phyloP scores from a whole-genome alignment of 2,888 invertebrate genomes.

The Drosophila meridiana region DNA sequence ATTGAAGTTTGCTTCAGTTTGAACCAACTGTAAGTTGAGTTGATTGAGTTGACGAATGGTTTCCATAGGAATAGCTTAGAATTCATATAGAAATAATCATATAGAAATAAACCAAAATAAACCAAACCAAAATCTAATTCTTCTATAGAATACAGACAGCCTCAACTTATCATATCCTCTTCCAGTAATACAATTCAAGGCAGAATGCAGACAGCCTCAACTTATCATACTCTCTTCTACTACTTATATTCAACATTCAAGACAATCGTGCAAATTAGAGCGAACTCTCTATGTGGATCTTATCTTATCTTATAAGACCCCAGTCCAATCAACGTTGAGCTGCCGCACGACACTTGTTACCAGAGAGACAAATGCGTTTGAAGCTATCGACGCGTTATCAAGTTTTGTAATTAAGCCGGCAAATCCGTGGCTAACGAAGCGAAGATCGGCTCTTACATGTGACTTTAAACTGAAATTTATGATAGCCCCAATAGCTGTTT shows the following conservation, averaged over 20 bases:
- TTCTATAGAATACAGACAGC: no score
- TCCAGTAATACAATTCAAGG: neutral
- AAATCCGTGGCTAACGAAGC: constrained; percentile 48
- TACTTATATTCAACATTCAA: neutral
- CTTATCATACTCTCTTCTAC: neutral
- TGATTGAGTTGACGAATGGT: no score
- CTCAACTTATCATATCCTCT: no score
- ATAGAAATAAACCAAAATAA: no score
- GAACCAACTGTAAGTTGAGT: no score
- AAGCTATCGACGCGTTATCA: constrained; percentile 66
- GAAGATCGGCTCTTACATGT: constrained; percentile 53
- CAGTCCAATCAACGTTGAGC: constrained; percentile 45
- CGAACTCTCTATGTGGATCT: constrained; percentile 36
- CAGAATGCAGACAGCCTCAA: no score
- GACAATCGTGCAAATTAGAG: constrained; percentile 64
- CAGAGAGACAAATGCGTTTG: constrained; percentile 47
- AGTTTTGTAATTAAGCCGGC: constrained; percentile 68
- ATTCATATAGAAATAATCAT: no score
- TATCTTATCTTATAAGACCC: constrained; percentile 36
- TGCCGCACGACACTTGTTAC: constrained; percentile 64
- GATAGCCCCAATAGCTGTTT: constrained; percentile 49
- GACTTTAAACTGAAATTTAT: constrained; percentile 78
- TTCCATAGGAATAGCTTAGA: no score
- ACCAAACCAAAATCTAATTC: no score
- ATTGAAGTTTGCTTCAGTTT: no score